These are phyloP conservation scores for Triops cancriformis DNA, from an alignment of 1,140 invertebrate genomes.

Conservation along the genomic window DNA sequence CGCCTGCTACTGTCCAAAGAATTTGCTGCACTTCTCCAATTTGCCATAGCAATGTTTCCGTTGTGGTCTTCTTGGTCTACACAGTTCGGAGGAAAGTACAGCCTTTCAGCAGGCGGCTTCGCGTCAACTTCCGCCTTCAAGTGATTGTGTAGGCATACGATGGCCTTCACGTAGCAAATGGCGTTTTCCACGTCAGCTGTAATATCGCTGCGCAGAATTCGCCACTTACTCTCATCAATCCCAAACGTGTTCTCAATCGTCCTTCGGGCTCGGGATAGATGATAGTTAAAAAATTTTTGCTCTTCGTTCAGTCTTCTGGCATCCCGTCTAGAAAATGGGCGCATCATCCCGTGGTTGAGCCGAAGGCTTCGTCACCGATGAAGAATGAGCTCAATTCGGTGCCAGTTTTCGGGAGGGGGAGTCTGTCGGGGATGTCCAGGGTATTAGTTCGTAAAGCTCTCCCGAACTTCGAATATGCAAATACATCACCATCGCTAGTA, in stretches of 20 bases:
- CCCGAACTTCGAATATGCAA: conserved; percentile 32
- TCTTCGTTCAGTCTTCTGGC: not conserved
- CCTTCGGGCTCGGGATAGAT: conserved; percentile 33
- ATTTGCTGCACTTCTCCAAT: not conserved
- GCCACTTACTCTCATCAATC: conserved; percentile 29
- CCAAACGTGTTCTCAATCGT: conserved; percentile 36
- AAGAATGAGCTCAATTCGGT: conserved; percentile 30
- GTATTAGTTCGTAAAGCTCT: conserved; percentile 32
- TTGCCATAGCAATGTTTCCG: not conserved
- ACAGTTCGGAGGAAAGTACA: not conserved
- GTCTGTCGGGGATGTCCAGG: conserved; percentile 35
- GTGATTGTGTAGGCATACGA: conserved; percentile 27
- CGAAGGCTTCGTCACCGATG: conserved; percentile 29
- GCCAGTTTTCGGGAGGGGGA: conserved; percentile 29
- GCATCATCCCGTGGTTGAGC: not conserved
- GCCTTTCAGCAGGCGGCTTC: not conserved
- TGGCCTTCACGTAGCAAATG: conserved; percentile 17
- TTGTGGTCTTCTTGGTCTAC: not conserved
- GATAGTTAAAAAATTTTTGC: conserved; percentile 37
- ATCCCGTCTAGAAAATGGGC: not conserved
- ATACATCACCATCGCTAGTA: conserved; percentile 37
- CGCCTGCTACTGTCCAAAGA: not conserved
- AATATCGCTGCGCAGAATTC: conserved; percentile 29
- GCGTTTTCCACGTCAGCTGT: too few species aligned
- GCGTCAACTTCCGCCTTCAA: not conserved